Conservation (phyloP, 2,113 vertebrate genomes). For the Xenopus laevis region DNA sequence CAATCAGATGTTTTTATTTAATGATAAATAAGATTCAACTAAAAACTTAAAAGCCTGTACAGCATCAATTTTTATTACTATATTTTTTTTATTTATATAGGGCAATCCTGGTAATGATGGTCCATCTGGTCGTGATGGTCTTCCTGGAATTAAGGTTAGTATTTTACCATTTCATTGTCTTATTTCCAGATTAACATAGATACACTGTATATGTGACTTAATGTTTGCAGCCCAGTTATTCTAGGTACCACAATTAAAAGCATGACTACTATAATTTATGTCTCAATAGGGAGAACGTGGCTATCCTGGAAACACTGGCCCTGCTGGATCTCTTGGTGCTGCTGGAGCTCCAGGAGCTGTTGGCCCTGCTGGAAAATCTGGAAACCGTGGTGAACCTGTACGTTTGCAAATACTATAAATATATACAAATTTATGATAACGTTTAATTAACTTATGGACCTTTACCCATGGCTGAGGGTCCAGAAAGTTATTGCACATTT, state of each 20-base stretch:
- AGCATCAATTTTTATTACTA: not conserved
- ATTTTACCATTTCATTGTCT: not conserved
- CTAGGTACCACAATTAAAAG: not conserved
- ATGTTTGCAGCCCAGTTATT: not conserved
- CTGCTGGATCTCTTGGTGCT: slow-evolving; percentile 74
- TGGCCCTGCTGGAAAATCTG: slow-evolving; percentile 81
- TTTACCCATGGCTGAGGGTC: not conserved
- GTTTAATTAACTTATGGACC: too few species aligned
- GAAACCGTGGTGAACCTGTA: slow-evolving; percentile 95
- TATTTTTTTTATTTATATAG: slow-evolving; percentile 57
- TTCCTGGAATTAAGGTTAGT: slow-evolving; percentile 85
- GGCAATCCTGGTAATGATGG: slow-evolving; percentile 89
- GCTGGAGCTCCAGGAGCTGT: slow-evolving; percentile 80
- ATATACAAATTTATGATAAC: too few species aligned
- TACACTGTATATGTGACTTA: not conserved
- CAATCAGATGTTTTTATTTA: too few species aligned
- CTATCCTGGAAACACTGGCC: slow-evolving; percentile 77
- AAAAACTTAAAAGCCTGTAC: too few species aligned
- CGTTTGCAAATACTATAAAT: slow-evolving; percentile 49
- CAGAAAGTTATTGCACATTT: not conserved
- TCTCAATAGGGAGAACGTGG: slow-evolving; percentile 87
- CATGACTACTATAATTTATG: slow-evolving; percentile 24
- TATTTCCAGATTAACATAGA: not conserved
- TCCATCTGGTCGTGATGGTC: slow-evolving; percentile 87
- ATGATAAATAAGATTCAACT: too few species aligned